Conservation (phyloP, 23 tunicate species). For the Phallusia fumigata region DNA sequence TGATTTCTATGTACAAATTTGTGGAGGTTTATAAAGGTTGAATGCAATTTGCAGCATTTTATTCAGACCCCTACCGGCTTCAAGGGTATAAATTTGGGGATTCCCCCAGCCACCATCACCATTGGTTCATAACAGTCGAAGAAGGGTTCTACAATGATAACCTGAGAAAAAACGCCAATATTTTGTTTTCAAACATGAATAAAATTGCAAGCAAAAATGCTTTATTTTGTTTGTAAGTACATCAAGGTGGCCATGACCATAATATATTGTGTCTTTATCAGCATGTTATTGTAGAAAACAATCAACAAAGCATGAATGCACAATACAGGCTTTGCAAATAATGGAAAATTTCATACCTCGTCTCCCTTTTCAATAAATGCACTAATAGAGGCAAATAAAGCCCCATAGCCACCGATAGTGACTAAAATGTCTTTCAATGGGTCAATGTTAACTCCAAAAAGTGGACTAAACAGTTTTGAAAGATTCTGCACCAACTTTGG, state of each 20-base stretch:
- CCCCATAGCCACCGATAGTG: conserved; percentile 87
- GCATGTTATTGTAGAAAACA: no score
- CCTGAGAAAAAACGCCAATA: conserved; percentile 51
- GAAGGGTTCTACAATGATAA: conserved; percentile 96
- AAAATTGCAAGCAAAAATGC: no score
- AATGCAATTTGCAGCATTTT: not conserved
- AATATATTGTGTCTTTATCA: no score
- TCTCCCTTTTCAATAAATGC: conserved; percentile 93
- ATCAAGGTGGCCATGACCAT: no score
- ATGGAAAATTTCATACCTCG: conserved; percentile 43
- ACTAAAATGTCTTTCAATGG: conserved; percentile 65
- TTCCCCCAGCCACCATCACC: conserved; percentile 90
- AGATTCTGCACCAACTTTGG: conserved; percentile 58
- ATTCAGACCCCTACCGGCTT: conserved; percentile 32
- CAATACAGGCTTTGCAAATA: no score
- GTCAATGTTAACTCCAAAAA: conserved; percentile 68
- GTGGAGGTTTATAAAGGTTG: not conserved
- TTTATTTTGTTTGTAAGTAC: no score
- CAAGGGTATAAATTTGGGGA: conserved; percentile 69
- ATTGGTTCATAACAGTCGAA: conserved; percentile 98
- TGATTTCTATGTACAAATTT: not conserved
- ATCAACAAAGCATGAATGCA: no score
- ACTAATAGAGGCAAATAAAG: conserved; percentile 67
- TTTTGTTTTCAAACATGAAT: no score
- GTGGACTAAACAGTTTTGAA: conserved; percentile 66